A percentile compares a stretch with the other conserved stretches of the same genome.
Conservation (phyloP, 2,888 invertebrate species). For the Caenorhabditis sp. region DNA sequence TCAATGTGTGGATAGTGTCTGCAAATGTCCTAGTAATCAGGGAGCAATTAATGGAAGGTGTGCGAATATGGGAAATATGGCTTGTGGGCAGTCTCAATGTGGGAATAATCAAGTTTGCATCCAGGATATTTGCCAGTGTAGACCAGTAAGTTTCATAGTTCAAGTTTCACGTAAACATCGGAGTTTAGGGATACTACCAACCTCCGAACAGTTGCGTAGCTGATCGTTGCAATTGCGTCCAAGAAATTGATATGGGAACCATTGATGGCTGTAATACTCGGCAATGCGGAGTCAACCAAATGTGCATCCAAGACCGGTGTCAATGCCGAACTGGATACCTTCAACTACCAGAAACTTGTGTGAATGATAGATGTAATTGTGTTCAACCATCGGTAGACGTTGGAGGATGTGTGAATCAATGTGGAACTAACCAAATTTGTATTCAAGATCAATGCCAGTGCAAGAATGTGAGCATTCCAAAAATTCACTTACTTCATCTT, state of each 20-base stretch:
- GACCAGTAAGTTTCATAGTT: constrained; percentile 37
- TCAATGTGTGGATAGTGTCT: constrained; percentile 75
- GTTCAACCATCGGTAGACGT: constrained; percentile 41
- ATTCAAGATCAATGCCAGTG: constrained; percentile 64
- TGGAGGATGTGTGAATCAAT: constrained; percentile 29
- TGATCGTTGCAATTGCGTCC: constrained; percentile 62
- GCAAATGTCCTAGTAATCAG: constrained; percentile 74
- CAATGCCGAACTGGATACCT: constrained; percentile 53
- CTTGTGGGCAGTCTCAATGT: constrained; percentile 41
- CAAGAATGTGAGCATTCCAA: constrained; percentile 16
- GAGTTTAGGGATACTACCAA: constrained; percentile 52
- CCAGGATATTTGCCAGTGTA: constrained; percentile 45
- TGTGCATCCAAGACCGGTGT: constrained; percentile 54
- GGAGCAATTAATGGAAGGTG: constrained; percentile 78
- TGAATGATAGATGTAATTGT: constrained; percentile 48
- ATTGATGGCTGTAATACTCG: constrained; percentile 30
- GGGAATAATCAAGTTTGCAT: constrained; percentile 52
- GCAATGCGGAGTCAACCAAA: constrained; percentile 49
- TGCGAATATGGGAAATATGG: constrained; percentile 60
- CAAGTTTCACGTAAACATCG: too few species aligned
- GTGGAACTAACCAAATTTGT: constrained; percentile 57
- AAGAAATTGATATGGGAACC: constrained; percentile 33
- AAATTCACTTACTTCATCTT: background rate
- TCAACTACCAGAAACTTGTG: constrained; percentile 38
- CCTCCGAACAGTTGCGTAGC: constrained; percentile 53